Percentiles rank a stretch among this genome's conserved stretches.
phyloP scores from a whole-genome alignment of 2,113 vertebrate species.

The Gymnobelideus leadbeateri region DNA sequence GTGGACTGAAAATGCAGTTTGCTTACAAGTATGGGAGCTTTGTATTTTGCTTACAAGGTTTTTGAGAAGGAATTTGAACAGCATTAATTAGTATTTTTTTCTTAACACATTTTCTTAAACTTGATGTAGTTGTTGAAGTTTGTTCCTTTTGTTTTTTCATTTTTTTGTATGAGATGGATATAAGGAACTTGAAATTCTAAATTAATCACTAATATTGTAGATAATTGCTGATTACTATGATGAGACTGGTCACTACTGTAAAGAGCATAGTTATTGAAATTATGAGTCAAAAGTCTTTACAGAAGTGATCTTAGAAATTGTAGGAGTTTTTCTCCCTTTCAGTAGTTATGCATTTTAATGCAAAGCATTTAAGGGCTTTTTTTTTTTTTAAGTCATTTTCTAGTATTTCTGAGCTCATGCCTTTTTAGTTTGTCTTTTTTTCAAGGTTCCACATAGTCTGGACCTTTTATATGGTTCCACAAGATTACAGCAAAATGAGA shows the following conservation, averaged over 20 bases:
- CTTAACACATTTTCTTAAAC: neutral
- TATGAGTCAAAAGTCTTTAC: too few species aligned
- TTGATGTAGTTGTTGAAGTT: neutral
- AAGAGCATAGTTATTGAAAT: neutral
- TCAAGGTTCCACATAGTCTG: neutral
- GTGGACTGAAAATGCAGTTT: too few species aligned
- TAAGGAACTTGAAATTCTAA: neutral
- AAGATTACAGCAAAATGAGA: neutral
- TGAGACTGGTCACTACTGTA: neutral
- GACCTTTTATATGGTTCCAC: neutral
- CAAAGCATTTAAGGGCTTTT: neutral
- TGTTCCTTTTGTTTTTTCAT: neutral
- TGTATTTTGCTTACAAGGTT: too few species aligned
- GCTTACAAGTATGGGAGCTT: too few species aligned
- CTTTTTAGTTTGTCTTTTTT: constrained; percentile 3
- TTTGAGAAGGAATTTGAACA: neutral
- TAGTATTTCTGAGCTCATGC: neutral
- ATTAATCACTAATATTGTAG: neutral
- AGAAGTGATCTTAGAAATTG: neutral
- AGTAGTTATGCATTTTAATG: neutral
- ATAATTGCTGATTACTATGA: neutral
- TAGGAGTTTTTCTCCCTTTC: neutral
- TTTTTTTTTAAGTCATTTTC: neutral
- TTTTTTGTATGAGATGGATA: neutral
- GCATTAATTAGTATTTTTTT: neutral